Evolutionary conservation across 1,140 invertebrate species (phyloP).

Genomic region (Epicauta chinensis): DNA sequence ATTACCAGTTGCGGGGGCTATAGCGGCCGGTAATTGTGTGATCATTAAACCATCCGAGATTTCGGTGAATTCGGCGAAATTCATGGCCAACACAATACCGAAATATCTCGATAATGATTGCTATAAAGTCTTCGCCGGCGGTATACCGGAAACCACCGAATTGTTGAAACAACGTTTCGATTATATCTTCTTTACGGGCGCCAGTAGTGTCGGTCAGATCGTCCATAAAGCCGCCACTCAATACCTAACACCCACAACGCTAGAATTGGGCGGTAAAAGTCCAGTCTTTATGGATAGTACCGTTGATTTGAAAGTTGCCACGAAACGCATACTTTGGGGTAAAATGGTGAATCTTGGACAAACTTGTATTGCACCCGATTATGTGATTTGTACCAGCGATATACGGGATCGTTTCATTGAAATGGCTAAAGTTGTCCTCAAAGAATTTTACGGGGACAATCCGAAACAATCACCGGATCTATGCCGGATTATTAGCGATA

Average conservation of each 20-base stretch:
- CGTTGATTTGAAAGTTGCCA: conserved; percentile 62
- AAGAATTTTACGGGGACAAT: conserved; percentile 81
- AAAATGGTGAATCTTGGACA: conserved; percentile 92
- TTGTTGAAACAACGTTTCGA: conserved; percentile 88
- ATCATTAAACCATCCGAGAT: conserved; percentile 94
- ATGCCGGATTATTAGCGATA: conserved; percentile 76
- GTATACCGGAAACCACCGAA: conserved; percentile 73
- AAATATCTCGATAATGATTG: conserved; percentile 74
- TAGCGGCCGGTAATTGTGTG: conserved; percentile 74
- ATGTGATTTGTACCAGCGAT: conserved; percentile 79
- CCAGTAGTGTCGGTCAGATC: conserved; percentile 75
- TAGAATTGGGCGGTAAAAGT: conserved; percentile 95
- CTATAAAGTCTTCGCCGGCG: conserved; percentile 60
- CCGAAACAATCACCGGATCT: conserved; percentile 73
- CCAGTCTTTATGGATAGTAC: conserved; percentile 80
- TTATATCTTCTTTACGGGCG: conserved; percentile 97
- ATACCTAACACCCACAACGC: conserved; percentile 86
- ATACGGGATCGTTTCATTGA: conserved; percentile 63
- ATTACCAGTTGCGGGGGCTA: conserved; percentile 67
- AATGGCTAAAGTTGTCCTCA: conserved; percentile 57
- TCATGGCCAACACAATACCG: conserved; percentile 74
- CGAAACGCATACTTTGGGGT: conserved; percentile 85
- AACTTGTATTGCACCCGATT: conserved; percentile 97
- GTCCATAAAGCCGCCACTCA: conserved; percentile 84
- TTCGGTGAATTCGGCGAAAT: conserved; percentile 59